These are phyloP conservation scores for Synaphobranchus kaupii DNA, from an alignment of 2,797 vertebrate species.

Conservation along the genomic window DNA sequence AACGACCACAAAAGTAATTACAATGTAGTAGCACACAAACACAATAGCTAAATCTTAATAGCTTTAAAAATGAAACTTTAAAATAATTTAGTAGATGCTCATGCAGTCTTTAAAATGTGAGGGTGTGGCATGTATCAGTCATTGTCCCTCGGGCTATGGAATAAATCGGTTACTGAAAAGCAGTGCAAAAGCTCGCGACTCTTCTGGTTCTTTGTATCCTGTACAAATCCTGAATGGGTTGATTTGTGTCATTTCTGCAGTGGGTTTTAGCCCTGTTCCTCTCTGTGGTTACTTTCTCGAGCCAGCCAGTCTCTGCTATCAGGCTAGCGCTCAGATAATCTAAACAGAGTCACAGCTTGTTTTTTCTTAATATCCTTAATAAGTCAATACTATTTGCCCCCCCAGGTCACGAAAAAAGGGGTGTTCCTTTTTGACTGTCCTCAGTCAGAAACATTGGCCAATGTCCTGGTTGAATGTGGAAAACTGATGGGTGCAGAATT, in stretches of 20 bases:
- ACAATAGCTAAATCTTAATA: neutral
- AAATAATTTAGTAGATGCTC: neutral
- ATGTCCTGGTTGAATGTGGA: neutral
- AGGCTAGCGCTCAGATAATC: neutral
- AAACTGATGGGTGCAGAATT: neutral
- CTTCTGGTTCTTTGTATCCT: neutral
- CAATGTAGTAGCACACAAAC: neutral
- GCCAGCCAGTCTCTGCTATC: neutral
- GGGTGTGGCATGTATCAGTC: neutral
- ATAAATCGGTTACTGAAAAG: neutral
- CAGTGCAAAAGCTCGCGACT: neutral
- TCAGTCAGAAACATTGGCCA: neutral
- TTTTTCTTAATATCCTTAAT: neutral
- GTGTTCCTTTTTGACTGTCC: no score
- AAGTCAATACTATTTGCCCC: neutral
- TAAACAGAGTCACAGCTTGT: neutral
- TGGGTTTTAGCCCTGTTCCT: neutral
- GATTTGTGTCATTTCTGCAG: neutral
- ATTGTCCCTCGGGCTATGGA: neutral
- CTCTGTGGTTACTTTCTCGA: neutral
- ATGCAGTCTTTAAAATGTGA: neutral
- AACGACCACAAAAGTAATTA: neutral
- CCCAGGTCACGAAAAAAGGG: neutral
- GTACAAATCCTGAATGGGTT: neutral
- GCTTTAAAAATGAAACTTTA: neutral